These are phyloP conservation scores for Darevskia mixta DNA, from an alignment of 2,797 vertebrate genomes.

Conservation along the genomic window DNA sequence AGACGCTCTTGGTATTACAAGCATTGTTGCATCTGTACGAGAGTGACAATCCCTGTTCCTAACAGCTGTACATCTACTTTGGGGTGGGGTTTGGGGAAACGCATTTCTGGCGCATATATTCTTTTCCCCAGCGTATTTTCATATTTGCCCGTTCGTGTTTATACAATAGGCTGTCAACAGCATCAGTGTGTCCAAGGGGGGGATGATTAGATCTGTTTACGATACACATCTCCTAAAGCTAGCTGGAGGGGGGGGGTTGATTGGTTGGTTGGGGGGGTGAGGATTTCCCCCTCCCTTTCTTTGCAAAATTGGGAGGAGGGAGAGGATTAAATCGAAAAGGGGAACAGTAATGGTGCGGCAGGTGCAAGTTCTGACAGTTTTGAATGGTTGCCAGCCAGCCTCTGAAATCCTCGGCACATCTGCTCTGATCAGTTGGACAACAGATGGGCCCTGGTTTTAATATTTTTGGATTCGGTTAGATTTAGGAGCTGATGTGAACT, in stretches of 20 bases:
- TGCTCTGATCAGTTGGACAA: slow-evolving; percentile 77
- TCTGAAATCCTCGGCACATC: slow-evolving; percentile 74
- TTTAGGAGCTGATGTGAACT: slow-evolving; percentile 49
- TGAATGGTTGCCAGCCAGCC: slow-evolving; percentile 73
- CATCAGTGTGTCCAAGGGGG: fast-evolving
- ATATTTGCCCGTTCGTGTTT: slow-evolving; percentile 6
- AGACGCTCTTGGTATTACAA: too few relatives aligned
- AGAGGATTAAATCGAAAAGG: slow-evolving; percentile 57
- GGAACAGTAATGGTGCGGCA: slow-evolving; percentile 68
- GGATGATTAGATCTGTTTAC: background rate
- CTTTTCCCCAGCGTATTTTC: background rate
- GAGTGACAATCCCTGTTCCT: too few relatives aligned
- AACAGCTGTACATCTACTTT: background rate
- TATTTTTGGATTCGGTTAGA: slow-evolving; percentile 74
- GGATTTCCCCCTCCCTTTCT: background rate
- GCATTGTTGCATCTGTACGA: background rate
- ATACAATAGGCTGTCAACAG: background rate
- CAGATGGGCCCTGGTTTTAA: slow-evolving; percentile 76
- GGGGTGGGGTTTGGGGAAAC: background rate
- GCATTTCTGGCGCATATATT: background rate
- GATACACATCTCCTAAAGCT: background rate
- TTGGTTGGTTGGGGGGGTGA: background rate
- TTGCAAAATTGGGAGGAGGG: background rate
- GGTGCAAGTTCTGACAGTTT: slow-evolving; percentile 75
- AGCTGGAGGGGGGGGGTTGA: background rate